Conservation (phyloP, 2,888 invertebrate genomes). For the Stramonita haemastoma region DNA sequence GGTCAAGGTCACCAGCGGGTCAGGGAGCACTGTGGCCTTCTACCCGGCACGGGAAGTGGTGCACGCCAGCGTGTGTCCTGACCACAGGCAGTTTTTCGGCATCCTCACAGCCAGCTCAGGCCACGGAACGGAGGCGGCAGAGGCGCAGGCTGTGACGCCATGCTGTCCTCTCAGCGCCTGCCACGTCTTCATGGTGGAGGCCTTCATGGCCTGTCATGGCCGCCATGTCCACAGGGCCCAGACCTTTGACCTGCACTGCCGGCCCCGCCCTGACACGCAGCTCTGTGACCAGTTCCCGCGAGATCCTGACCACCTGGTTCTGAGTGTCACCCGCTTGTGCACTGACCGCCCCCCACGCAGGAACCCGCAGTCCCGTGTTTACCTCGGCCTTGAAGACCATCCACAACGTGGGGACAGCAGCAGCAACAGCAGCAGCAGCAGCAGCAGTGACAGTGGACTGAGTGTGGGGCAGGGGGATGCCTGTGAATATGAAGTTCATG, state of each 20-base stretch:
- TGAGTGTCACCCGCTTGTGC: constrained; percentile 81
- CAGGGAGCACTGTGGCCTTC: constrained; percentile 83
- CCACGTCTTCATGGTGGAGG: constrained; percentile 95
- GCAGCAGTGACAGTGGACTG: not conserved
- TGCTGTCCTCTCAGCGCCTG: constrained; percentile 82
- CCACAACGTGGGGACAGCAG: not conserved
- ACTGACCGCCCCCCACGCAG: constrained; percentile 54
- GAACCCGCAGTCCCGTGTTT: not conserved
- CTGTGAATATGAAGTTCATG: not conserved
- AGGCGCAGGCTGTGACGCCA: not conserved
- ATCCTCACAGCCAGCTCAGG: constrained; percentile 83
- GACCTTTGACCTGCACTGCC: constrained; percentile 71
- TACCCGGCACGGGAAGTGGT: constrained; percentile 84
- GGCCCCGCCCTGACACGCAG: constrained; percentile 78
- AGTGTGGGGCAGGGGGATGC: not conserved
- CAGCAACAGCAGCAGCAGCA: not conserved
- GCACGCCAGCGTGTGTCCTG: constrained; percentile 92
- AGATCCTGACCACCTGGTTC: constrained; percentile 84
- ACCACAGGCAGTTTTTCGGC: constrained; percentile 94
- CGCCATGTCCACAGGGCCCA: not conserved
- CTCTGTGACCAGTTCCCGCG: constrained; percentile 93
- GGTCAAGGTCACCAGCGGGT: constrained; percentile 86
- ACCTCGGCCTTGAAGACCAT: not conserved
- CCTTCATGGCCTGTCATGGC: constrained; percentile 88
- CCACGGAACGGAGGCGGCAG: no score